These are phyloP conservation scores for Melikaiella ostensackeni DNA, from an alignment of 2,888 invertebrate genomes.

Conservation along the genomic window DNA sequence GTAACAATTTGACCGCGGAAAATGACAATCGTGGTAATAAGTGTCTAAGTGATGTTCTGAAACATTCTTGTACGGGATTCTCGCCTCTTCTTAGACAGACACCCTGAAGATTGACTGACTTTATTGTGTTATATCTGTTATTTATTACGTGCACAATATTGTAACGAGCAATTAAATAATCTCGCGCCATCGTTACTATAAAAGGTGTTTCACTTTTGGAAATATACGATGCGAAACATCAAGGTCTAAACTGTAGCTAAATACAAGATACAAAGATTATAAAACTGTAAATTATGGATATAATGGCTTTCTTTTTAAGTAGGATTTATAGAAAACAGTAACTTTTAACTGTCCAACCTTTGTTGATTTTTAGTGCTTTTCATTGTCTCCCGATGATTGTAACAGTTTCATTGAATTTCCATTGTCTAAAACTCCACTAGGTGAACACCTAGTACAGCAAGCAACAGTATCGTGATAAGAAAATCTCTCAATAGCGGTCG, in stretches of 20 bases:
- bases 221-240: conserved; percentile 25
- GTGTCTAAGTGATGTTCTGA: conserved; percentile 38
- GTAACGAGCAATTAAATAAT: conserved; percentile 31
- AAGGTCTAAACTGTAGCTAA: conserved; percentile 37
- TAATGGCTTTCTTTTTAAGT: conserved; percentile 33
- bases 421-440: conserved; percentile 9
- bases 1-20: conserved; percentile 42
- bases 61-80: conserved; percentile 32
- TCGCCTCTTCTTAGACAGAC: conserved; percentile 27
- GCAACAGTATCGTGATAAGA: background rate
- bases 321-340: background rate
- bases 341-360: conserved; percentile 8
- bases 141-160: conserved; percentile 38
- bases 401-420: background rate
- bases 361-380: background rate
- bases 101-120: conserved; percentile 35
- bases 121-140: conserved; percentile 34
- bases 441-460: conserved; percentile 4
- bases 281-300: conserved; percentile 29
- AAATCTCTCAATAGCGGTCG: background rate
- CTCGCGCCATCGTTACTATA: conserved; percentile 20
- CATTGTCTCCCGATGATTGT: background rate
- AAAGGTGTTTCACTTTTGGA: conserved; percentile 34
- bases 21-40: conserved; percentile 37
- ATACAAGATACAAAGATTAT: conserved; percentile 26